Conservation (phyloP, 2,113 vertebrate genomes). For the Malaclemys terrapin region DNA sequence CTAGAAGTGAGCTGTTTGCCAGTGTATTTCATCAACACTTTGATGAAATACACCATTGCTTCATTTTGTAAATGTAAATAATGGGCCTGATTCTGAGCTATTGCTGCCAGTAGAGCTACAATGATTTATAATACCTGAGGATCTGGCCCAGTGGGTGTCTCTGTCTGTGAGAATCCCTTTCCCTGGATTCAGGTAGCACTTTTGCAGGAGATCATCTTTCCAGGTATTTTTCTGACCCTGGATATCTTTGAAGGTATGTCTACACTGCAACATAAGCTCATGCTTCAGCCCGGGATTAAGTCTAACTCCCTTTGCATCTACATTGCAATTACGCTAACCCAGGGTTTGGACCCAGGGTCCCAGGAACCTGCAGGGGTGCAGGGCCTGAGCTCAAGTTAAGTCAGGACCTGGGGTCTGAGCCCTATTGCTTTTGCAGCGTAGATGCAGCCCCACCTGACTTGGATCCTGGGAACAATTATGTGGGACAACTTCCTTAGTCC, state of each 20-base stretch:
- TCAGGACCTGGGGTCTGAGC: too few relatives aligned
- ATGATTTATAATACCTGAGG: background rate
- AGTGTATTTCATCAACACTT: accelerated
- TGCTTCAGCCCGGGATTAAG: background rate
- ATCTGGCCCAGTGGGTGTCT: background rate
- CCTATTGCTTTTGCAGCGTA: too few relatives aligned
- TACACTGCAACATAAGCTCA: background rate
- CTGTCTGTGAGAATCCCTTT: background rate
- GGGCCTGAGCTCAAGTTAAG: too few relatives aligned
- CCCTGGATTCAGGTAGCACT: background rate
- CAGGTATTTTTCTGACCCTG: background rate
- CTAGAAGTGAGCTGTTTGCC: background rate
- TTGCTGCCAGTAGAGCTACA: background rate
- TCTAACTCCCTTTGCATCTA: too few relatives aligned
- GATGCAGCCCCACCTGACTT: background rate
- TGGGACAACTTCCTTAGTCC: background rate
- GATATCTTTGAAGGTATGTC: background rate
- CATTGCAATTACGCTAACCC: too few relatives aligned
- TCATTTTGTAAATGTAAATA: background rate
- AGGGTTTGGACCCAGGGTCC: too few relatives aligned
- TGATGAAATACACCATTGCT: too few relatives aligned
- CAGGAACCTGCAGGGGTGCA: too few relatives aligned
- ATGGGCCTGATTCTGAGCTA: background rate
- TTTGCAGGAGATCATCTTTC: background rate
- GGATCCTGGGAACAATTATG: background rate